phyloP scores from a whole-genome alignment of 2,113 vertebrate species.

The Ifrita kowaldi region DNA sequence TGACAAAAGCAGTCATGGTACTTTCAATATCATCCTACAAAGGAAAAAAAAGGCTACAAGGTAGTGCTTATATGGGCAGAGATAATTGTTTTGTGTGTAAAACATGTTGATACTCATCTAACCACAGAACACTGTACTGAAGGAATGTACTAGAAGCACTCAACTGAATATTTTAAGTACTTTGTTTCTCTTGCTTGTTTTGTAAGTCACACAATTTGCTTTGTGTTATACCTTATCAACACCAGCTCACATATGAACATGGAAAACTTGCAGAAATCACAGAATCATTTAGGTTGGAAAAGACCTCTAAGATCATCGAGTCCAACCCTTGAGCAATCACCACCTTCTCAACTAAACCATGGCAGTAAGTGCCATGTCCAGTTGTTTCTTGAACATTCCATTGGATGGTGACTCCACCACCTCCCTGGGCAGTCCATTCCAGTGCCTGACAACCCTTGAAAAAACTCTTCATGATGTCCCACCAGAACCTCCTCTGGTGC shows the following conservation, averaged over 20 bases:
- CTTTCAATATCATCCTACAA: not conserved
- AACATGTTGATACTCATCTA: not conserved
- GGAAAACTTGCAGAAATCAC: not conserved
- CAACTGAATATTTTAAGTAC: not conserved
- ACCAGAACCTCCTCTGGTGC: not conserved
- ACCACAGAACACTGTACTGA: not conserved
- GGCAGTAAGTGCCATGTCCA: not conserved
- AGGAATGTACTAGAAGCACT: not conserved
- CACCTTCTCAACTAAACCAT: not conserved
- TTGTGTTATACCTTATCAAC: not conserved
- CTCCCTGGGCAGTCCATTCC: not conserved
- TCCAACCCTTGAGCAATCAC: not conserved
- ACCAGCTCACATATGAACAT: rapidly evolving
- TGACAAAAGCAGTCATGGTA: not conserved
- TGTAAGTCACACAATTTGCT: not conserved
- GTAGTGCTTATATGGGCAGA: not conserved
- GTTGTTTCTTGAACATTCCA: not conserved
- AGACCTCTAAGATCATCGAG: not conserved
- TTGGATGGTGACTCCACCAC: not conserved
- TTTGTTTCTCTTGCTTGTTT: not conserved
- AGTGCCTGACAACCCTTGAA: not conserved
- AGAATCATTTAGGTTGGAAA: not conserved
- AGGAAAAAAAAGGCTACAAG: not conserved
- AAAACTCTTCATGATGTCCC: not conserved
- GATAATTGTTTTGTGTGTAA: not conserved